Percentiles rank a stretch among this genome's conserved stretches.
Evolutionary conservation across 1,140 invertebrate genomes (phyloP).

Genomic region (Drosophila yakuba): DNA sequence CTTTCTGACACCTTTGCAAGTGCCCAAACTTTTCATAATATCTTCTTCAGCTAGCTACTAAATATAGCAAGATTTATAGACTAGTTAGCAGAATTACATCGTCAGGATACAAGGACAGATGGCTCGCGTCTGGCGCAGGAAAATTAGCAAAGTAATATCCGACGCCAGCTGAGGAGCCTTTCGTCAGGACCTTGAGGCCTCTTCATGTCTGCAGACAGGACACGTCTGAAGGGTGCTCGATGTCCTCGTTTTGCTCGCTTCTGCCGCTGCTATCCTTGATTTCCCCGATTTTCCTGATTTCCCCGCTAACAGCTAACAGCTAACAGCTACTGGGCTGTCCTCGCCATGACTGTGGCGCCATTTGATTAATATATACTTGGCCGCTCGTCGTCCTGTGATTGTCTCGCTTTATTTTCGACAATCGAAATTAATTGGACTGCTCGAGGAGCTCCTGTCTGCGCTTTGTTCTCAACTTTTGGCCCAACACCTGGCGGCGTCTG

Average conservation of each 20-base stretch:
- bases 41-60: background rate
- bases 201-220: constrained; percentile 39
- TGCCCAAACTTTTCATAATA: background rate
- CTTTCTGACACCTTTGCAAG: no score
- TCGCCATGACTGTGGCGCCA: constrained; percentile 33
- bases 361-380: constrained; percentile 66
- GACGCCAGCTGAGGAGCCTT: constrained; percentile 40
- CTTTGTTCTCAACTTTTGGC: constrained; percentile 34
- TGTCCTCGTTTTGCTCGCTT: constrained; percentile 8
- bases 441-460: constrained; percentile 42
- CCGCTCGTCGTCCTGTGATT: constrained; percentile 31
- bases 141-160: constrained; percentile 69
- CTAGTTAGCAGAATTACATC: background rate
- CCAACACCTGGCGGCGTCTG: constrained; percentile 42
- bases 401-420: constrained; percentile 61
- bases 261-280: background rate
- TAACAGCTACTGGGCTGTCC: constrained; percentile 6
- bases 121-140: constrained; percentile 34
- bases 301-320: no score
- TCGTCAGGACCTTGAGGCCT: constrained; percentile 44
- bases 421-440: constrained; percentile 66
- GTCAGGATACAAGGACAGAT: constrained; percentile 22
- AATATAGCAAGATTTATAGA: no score
- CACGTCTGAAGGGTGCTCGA: constrained; percentile 26
- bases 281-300: background rate